Evolutionary conservation across 2,888 invertebrate species (phyloP), one percentile per base, ranked within the genome.

Genomic region (Drosophila nr. medialis): DNA sequence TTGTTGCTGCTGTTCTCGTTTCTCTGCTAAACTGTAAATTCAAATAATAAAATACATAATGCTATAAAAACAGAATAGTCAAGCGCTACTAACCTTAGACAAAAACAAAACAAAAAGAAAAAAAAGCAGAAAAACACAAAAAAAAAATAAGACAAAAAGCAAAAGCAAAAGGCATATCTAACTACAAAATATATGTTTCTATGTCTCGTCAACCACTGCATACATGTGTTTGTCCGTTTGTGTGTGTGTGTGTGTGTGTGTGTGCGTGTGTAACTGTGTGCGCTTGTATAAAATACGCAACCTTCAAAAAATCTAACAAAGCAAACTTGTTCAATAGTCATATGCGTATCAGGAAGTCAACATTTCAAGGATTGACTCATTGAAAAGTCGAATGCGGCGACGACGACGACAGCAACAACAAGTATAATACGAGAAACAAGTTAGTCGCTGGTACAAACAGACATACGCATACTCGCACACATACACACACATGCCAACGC

Each of bases 311-410:
- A 83, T 90, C 90, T 90, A 90, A 90, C 89, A 90, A 90, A 90
- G 88, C 90, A 86, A 79, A 89, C 85, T 90, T 90, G 90, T 90
- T 90, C 89, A 90, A 89, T 90, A 90, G 90, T 90, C 90, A 91
- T 91, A 91, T 91, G 91, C 91, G 91, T 91, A 91, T 91, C 91
- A 91, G 91, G 91, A 91, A 91, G 91, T 91, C 87, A 91, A 91
- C 87, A 87, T 91, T 91, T 91, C 91, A 91, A 91, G 91, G 91
- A 91, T 91, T 91, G 91, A 91, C 91, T 91, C 91, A 91, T 91
- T 91, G 91, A 91, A 90, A 91, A 91, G 91, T 90, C 91, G 90
- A 88, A 89, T 86, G 83, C 90, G 87, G 77, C 83, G 75, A 63
- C 72, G 34, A 4, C 42, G 61, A 62, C 75, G 60, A 27, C 72